Conservation (phyloP, 2,113 vertebrate species). For the Corythaixoides concolor region DNA sequence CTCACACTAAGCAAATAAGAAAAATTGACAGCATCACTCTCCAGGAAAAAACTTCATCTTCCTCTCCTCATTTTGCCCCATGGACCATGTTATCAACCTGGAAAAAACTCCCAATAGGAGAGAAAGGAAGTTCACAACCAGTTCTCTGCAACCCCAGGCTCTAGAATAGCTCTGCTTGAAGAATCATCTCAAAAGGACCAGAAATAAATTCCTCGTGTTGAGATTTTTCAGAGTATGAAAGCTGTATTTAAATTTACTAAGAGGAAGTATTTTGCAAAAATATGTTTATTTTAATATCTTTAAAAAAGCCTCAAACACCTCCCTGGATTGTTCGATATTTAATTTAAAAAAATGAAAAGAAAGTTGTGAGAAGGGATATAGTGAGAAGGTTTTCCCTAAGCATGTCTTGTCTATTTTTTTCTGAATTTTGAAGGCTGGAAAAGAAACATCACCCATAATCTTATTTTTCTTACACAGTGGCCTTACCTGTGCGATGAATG, state of each 20-base stretch:
- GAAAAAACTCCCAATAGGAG: not conserved
- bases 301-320: not conserved
- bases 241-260: not conserved
- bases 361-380: not conserved
- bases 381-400: not conserved
- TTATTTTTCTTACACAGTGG: not conserved
- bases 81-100: not conserved
- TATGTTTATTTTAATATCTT: not conserved
- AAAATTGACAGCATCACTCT: not conserved
- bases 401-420: not conserved
- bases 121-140: not conserved
- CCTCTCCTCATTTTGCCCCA: not conserved
- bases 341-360: not conserved
- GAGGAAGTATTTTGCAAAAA: not conserved
- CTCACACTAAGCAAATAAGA: not conserved
- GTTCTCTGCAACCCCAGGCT: not conserved
- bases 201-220: not conserved
- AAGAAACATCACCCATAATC: not conserved
- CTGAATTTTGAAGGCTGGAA: not conserved
- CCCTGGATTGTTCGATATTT: not conserved
- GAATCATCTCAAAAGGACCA: not conserved
- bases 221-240: not conserved
- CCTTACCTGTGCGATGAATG: not conserved
- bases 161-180: not conserved
- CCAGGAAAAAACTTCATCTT: not conserved